These are phyloP conservation scores for Drosophila helvetica DNA, from an alignment of 2,888 invertebrate species.

Conservation along the genomic window DNA sequence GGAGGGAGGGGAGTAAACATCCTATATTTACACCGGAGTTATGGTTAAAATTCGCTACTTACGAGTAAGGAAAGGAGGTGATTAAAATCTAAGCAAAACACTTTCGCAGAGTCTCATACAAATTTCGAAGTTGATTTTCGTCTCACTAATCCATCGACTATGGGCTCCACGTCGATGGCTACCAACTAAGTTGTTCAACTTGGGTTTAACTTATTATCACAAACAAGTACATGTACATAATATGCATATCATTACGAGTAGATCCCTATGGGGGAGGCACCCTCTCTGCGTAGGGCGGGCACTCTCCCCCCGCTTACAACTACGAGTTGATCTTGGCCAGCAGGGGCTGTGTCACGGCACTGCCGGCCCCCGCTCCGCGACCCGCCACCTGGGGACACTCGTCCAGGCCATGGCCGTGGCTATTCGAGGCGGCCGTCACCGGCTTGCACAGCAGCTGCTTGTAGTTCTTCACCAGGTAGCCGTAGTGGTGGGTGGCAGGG, in stretches of 20 bases:
- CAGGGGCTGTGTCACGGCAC: slow-evolving; percentile 81
- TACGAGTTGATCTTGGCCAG: slow-evolving; percentile 82
- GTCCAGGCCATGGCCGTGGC: slow-evolving; percentile 23
- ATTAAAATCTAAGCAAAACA: slow-evolving; percentile 27
- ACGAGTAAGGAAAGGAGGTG: slow-evolving; percentile 13
- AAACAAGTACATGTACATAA: slow-evolving; percentile 67
- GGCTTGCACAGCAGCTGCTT: slow-evolving; percentile 74
- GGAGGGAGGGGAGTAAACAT: slow-evolving; percentile 13
- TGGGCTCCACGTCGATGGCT: slow-evolving; percentile 12
- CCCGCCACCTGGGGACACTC: slow-evolving; percentile 46
- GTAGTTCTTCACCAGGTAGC: slow-evolving; percentile 78
- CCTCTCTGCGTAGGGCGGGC: not conserved
- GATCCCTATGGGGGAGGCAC: not conserved
- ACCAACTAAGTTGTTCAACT: slow-evolving; percentile 68
- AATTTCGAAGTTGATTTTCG: slow-evolving; percentile 36
- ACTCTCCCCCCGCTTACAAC: slow-evolving; percentile 43
- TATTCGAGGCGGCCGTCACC: slow-evolving; percentile 26
- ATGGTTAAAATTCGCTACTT: slow-evolving; percentile 44
- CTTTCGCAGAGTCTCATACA: slow-evolving; percentile 24
- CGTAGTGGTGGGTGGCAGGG: slow-evolving; percentile 58
- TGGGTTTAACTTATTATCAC: slow-evolving; percentile 75
- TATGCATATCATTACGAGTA: slow-evolving; percentile 58
- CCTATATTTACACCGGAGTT: slow-evolving; percentile 36
- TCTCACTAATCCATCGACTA: slow-evolving; percentile 12
- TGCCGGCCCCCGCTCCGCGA: slow-evolving; percentile 34